Evolutionary conservation across 2,797 vertebrate genomes (phyloP).

Genomic region (Gymnopithys bicolor): DNA sequence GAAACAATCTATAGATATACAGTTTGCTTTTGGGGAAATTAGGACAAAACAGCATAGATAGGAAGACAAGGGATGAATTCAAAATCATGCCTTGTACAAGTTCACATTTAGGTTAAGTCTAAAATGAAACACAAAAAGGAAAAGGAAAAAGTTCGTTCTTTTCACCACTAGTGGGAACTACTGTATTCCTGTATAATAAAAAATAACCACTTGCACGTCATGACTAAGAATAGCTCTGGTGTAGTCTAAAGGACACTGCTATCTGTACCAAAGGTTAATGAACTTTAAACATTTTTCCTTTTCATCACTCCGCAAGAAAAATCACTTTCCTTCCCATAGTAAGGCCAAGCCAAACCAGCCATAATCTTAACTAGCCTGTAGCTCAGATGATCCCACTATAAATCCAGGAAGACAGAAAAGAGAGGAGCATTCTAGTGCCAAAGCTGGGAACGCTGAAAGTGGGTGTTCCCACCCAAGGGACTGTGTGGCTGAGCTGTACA

Average conservation of each 20-base stretch:
- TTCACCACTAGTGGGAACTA: constrained; percentile 65
- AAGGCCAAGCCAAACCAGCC: constrained; percentile 22
- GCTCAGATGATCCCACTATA: constrained; percentile 8
- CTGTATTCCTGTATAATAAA: constrained; percentile 42
- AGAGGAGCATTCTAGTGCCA: neutral
- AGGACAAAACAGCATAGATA: neutral
- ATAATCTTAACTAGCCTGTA: neutral
- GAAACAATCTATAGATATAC: constrained; percentile 34
- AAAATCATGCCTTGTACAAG: constrained; percentile 1
- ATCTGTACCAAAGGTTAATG: constrained; percentile 69
- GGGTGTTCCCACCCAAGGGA: neutral
- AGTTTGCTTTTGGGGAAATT: constrained; percentile 30
- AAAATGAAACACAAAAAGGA: neutral
- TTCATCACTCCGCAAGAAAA: constrained; percentile 57
- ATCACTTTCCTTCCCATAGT: constrained; percentile 27
- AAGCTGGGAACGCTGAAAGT: neutral
- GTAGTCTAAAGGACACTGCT: constrained; percentile 46
- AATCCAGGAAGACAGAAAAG: neutral
- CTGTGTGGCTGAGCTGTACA: neutral
- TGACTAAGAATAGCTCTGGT: constrained; percentile 52
- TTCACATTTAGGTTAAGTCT: neutral
- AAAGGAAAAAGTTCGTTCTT: constrained; percentile 14
- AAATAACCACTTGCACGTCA: neutral
- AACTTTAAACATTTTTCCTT: constrained; percentile 56
- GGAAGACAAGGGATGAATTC: neutral